These are phyloP conservation scores for Tyria jacobaeae DNA, from an alignment of 2,888 invertebrate genomes.

Conservation along the genomic window DNA sequence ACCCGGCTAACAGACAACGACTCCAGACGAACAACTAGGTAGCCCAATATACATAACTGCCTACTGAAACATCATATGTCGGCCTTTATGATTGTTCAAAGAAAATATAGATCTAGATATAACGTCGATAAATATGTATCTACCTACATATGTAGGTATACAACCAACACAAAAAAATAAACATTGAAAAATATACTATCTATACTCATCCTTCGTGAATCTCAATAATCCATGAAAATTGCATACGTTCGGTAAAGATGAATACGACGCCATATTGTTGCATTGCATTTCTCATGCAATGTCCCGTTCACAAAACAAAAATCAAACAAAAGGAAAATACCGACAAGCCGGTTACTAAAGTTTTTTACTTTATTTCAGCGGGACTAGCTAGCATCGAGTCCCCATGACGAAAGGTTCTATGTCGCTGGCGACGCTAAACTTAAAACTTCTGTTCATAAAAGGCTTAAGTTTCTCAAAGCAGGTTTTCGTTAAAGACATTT, in stretches of 20 bases:
- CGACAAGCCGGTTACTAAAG: constrained; percentile 85
- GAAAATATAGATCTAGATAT: neutral
- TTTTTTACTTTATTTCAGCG: constrained; percentile 84
- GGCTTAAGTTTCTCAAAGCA: constrained; percentile 85
- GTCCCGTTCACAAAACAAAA: constrained; percentile 84
- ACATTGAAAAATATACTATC: neutral
- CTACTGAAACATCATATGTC: no score
- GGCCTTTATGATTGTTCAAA: neutral
- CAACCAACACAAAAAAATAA: neutral
- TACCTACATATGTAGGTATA: neutral
- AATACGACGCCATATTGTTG: constrained; percentile 81
- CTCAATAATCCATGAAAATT: constrained; percentile 64
- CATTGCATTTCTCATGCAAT: constrained; percentile 85
- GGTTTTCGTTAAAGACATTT: constrained; percentile 85
- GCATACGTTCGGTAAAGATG: constrained; percentile 60
- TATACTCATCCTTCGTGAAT: constrained; percentile 43
- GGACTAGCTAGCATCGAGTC: constrained; percentile 58
- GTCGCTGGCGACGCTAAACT: constrained; percentile 72
- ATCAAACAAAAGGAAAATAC: constrained; percentile 84
- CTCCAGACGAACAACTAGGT: constrained; percentile 51
- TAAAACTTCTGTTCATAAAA: constrained; percentile 81
- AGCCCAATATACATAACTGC: constrained; percentile 30
- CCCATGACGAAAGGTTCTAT: constrained; percentile 73
- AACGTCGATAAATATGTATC: neutral
- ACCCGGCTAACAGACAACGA: constrained; percentile 62